These are phyloP conservation scores for Drosophila takahashii DNA, from an alignment of 1,140 invertebrate genomes.

Conservation along the genomic window DNA sequence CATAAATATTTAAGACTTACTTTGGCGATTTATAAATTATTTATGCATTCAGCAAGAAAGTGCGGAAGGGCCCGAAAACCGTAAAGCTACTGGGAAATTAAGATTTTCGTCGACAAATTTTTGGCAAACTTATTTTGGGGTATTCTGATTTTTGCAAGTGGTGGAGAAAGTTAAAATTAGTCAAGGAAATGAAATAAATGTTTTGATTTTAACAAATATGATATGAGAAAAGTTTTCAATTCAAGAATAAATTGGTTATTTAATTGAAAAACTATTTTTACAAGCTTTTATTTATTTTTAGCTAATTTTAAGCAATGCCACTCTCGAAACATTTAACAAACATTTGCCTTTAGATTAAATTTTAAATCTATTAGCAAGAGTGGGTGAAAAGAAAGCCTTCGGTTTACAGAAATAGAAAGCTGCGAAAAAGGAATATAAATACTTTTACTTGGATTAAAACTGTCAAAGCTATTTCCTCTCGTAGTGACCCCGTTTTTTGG, in stretches of 20 bases:
- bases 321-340: no score
- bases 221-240: no score
- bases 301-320: no score
- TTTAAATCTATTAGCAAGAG: background rate
- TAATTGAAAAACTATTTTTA: no score
- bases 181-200: background rate
- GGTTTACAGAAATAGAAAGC: background rate
- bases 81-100: conserved; percentile 21
- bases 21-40: conserved; percentile 27
- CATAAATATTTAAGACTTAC: conserved; percentile 36
- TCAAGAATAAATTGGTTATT: no score
- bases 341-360: background rate
- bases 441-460: conserved; percentile 44
- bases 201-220: background rate
- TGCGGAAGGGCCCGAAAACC: conserved; percentile 1
- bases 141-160: background rate
- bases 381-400: background rate
- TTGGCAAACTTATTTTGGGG: background rate
- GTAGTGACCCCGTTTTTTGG: conserved; percentile 51
- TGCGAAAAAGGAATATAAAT: conserved; percentile 33
- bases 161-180: background rate
- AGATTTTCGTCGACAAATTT: background rate
- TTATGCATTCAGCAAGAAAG: conserved; percentile 23
- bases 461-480: conserved; percentile 72
- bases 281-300: no score